Evolutionary conservation across 2,888 invertebrate genomes (phyloP), one percentile per base, ranked within the genome.

Genomic region (Dromius quadrimaculatus): DNA sequence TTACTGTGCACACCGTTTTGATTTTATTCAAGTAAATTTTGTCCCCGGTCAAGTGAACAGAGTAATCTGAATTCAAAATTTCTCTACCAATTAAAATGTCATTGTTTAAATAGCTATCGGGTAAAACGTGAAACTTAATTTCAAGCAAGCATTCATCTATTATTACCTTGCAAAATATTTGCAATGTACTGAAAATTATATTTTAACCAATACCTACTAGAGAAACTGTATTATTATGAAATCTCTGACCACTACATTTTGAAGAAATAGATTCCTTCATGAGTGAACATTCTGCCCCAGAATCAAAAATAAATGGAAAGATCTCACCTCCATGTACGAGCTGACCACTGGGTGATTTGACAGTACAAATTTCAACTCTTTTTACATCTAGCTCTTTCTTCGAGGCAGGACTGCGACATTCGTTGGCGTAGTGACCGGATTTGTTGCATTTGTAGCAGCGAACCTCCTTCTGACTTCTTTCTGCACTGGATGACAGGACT

Each of bases 261-360:
- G 15, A 15, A 17, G 19, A 28, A 28, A 28, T 8, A 8, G 28
- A 47, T 19, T 47, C 47, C 15, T 47, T 47, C 47, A 47, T 15
- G 54, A 54, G 23, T 22, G 23, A 54, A 54, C 54, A 54, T 20
- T 54, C 54, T 54, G 54, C 54, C 23, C 54, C 54, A 54, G 54
- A 11, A 15, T 54, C 54, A 11, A 54, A 54, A 54, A 22, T 15
- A 54, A 54, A 54, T 23, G 9, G 54, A 54, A 54, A 54, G 23
- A 54, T 54, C 54, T 54, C 15, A 54, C 54, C 22, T 54, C 23
- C 54, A 54, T 54, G 15, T 54, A 22, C 54, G 15, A 54, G 54
- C 54, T 54, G 28, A 23, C 54, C 54, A 11, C 23, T 22, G 23
- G 23, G 54, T 54, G 54, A 20, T 15, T 54, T 54, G 23, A 54